Evolutionary conservation across 2,113 vertebrate genomes (phyloP).

Genomic region (Aplodontia rufa): DNA sequence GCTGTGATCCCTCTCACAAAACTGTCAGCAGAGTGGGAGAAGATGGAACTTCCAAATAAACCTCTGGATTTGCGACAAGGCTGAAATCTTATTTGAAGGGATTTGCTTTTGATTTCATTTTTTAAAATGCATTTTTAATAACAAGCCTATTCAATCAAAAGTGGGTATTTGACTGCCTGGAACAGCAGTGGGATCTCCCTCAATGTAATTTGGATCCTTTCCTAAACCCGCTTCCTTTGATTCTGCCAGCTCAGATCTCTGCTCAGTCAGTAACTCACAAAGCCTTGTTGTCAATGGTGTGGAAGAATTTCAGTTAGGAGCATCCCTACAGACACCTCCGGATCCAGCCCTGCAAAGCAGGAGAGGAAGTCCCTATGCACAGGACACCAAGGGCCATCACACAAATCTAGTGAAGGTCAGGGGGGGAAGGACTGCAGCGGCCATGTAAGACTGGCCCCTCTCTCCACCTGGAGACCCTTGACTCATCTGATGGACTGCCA

Average conservation of each 20-base stretch:
- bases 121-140: constrained; percentile 73
- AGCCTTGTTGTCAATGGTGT: neutral
- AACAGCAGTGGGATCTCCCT: constrained; percentile 49
- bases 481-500: neutral
- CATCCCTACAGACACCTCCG: neutral
- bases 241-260: constrained; percentile 52
- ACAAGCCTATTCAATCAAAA: constrained; percentile 67
- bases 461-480: neutral
- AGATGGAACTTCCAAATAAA: constrained; percentile 58
- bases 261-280: constrained; percentile 7
- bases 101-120: constrained; percentile 75
- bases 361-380: neutral
- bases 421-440: too few relatives aligned
- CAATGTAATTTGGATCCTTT: constrained; percentile 57
- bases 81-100: constrained; percentile 72
- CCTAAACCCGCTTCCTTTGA: constrained; percentile 52
- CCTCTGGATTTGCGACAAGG: constrained; percentile 56
- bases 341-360: neutral
- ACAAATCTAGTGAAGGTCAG: neutral
- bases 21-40: neutral
- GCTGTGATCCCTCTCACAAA: neutral
- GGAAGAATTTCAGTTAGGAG: constrained; percentile 20
- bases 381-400: neutral
- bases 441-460: neutral
- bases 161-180: constrained; percentile 21